phyloP scores from a whole-genome alignment of 2,888 invertebrate genomes.

The Ariolimax columbianus region DNA sequence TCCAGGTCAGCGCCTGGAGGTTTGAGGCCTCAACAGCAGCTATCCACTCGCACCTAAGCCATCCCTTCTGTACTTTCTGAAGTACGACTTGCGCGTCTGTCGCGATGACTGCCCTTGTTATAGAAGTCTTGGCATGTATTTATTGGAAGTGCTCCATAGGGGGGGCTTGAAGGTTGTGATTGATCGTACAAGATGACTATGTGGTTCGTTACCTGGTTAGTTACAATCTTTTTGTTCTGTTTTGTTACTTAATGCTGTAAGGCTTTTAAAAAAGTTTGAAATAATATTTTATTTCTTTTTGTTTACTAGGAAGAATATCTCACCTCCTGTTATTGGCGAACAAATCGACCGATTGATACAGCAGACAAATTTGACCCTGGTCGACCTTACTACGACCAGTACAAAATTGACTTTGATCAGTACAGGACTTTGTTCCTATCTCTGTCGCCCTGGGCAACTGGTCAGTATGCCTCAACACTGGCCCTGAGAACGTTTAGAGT shows the following conservation, averaged over 20 bases:
- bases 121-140: too few species aligned
- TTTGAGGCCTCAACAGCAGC: too few species aligned
- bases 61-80: too few species aligned
- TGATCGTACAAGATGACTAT: too few species aligned
- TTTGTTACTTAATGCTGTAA: constrained; percentile 80
- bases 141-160: too few species aligned
- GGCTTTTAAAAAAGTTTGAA: background rate
- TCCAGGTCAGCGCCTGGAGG: too few species aligned
- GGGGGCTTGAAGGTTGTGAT: too few species aligned
- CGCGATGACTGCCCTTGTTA: too few species aligned
- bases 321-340: constrained; percentile 78
- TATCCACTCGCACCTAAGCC: too few species aligned
- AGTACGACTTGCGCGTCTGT: too few species aligned
- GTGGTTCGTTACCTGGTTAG: too few species aligned
- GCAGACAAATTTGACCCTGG: constrained; percentile 84
- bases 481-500: constrained; percentile 94
- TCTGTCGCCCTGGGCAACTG: constrained; percentile 94
- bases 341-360: constrained; percentile 80
- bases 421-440: constrained; percentile 91
- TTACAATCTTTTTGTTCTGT: too few species aligned
- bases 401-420: constrained; percentile 92
- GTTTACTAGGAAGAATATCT: constrained; percentile 86
- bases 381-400: constrained; percentile 89
- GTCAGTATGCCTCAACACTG: constrained; percentile 88
- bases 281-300: background rate